These are phyloP conservation scores for Schizotus pectinicornis DNA, from an alignment of 2,888 invertebrate species.

Conservation along the genomic window DNA sequence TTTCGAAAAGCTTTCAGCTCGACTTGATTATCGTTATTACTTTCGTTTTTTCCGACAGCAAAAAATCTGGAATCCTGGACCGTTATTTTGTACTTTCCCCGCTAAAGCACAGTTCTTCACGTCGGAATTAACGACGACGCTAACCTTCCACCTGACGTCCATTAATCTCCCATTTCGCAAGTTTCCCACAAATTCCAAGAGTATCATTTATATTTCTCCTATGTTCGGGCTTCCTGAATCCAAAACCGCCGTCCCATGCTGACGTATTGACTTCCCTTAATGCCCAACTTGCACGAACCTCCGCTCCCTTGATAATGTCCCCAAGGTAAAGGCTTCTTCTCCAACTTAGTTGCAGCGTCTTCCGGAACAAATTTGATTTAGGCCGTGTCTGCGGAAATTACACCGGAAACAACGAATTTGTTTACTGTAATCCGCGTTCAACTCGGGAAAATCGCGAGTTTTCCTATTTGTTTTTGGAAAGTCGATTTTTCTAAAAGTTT, in stretches of 20 bases:
- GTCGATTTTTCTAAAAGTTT: no score
- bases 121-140: not conserved
- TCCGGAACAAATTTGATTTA: slow-evolving; percentile 9
- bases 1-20: no score
- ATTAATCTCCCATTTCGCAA: not conserved
- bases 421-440: not conserved
- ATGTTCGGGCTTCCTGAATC: not conserved
- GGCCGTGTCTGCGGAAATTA: slow-evolving; percentile 9
- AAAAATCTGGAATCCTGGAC: no score
- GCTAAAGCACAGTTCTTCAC: no score
- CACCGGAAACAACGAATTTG: not conserved
- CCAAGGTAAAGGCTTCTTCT: slow-evolving; percentile 11
- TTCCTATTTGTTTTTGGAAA: not conserved
- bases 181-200: not conserved
- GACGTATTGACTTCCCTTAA: slow-evolving; percentile 16
- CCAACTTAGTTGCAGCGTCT: not conserved
- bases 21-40: no score
- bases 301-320: slow-evolving; percentile 6
- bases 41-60: no score
- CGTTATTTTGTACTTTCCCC: no score
- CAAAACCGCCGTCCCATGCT: not conserved
- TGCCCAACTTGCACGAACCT: not conserved
- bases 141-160: not conserved
- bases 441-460: not conserved
- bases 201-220: slow-evolving; percentile 3